Conservation (phyloP, 2,113 vertebrate species). For the Ranitomeya imitator region DNA sequence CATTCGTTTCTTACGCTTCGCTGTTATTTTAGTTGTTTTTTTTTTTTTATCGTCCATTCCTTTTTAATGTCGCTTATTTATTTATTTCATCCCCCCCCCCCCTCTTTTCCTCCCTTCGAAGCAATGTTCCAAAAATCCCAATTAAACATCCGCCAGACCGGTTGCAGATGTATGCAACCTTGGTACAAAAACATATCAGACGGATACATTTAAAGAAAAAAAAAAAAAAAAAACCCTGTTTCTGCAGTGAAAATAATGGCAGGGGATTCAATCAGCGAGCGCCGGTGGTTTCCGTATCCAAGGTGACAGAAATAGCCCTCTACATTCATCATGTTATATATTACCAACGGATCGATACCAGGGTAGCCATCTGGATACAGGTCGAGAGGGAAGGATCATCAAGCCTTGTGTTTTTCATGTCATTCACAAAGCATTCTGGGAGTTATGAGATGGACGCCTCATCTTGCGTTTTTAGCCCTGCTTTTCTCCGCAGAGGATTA, state of each 20-base stretch:
- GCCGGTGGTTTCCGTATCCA: slow-evolving; percentile 50
- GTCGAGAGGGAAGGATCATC: slow-evolving; percentile 53
- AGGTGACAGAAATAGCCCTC: slow-evolving; percentile 56
- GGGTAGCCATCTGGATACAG: slow-evolving; percentile 57
- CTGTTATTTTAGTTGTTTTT: background rate
- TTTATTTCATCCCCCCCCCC: background rate
- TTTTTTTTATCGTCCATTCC: background rate
- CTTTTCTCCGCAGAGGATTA: slow-evolving; percentile 41
- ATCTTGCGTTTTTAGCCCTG: slow-evolving; percentile 4
- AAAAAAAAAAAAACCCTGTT: slow-evolving; percentile 21
- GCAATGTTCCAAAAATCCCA: slow-evolving; percentile 30
- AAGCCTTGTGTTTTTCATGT: slow-evolving; percentile 47
- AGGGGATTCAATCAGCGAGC: slow-evolving; percentile 54
- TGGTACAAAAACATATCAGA: slow-evolving; percentile 44
- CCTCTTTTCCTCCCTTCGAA: background rate
- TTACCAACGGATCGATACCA: slow-evolving; percentile 53
- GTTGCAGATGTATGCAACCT: slow-evolving; percentile 28
- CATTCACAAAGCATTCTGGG: slow-evolving; percentile 53
- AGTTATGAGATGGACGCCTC: slow-evolving; percentile 36
- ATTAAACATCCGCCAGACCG: slow-evolving; percentile 22
- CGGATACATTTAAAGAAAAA: slow-evolving; percentile 29
- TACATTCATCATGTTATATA: slow-evolving; percentile 58
- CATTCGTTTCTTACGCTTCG: background rate
- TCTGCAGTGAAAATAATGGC: slow-evolving; percentile 57
- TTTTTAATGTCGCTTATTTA: slow-evolving; percentile 13